Evolutionary conservation across 2,113 vertebrate genomes (phyloP).

Genomic region (Urocitellus parryii): DNA sequence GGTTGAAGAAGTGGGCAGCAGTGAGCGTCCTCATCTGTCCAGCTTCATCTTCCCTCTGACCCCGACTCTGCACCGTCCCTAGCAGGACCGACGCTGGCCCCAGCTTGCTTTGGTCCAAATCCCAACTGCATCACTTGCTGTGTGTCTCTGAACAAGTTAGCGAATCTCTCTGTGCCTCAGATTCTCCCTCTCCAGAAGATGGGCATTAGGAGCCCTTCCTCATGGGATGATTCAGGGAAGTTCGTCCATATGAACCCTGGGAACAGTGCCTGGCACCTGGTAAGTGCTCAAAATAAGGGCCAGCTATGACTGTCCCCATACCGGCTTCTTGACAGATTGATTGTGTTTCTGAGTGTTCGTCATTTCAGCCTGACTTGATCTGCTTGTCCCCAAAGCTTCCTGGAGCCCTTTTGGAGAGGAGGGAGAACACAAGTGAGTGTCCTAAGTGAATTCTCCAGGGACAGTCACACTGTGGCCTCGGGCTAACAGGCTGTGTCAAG

Average conservation of each 20-base stretch:
- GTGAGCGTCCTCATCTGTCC: not conserved
- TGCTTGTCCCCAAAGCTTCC: constrained; percentile 49
- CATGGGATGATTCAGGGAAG: not conserved
- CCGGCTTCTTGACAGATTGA: not conserved
- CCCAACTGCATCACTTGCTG: not conserved
- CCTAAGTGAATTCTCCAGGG: constrained; percentile 62
- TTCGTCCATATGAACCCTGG: not conserved
- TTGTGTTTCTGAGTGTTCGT: not conserved
- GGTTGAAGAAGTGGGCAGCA: not conserved
- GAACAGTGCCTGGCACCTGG: not conserved
- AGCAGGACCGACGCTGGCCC: not conserved
- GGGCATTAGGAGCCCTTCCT: not conserved
- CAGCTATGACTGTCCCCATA: not conserved
- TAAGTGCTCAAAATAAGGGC: not conserved
- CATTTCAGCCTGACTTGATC: constrained; percentile 8
- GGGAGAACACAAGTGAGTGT: constrained; percentile 48
- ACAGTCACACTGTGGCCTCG: constrained; percentile 34
- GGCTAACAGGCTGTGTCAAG: constrained; percentile 56
- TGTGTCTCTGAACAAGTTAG: not conserved
- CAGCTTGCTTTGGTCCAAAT: not conserved
- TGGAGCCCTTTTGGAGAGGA: constrained; percentile 33
- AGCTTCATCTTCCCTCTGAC: not conserved
- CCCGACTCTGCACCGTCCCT: not conserved
- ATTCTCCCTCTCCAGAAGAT: not conserved
- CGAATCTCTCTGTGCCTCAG: not conserved